Percentiles rank a stretch among this genome's conserved stretches.
Evolutionary conservation across 2,797 vertebrate genomes (phyloP).

Genomic region (Periophthalmus magnuspinnatus): DNA sequence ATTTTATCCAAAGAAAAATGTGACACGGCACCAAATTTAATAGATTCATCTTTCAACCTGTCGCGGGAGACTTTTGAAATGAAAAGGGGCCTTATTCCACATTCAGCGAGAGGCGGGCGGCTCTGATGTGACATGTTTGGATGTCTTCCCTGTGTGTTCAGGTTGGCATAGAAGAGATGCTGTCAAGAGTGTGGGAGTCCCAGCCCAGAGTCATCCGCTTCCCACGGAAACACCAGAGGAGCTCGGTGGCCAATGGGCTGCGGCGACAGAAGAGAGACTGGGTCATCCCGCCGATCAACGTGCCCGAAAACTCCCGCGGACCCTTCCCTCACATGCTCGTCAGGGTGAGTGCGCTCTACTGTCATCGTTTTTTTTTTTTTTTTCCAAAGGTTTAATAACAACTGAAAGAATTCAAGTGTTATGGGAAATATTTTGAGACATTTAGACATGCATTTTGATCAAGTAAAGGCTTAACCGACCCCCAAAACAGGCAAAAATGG

Average conservation of each 20-base stretch:
- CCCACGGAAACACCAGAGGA: slow-evolving; percentile 83
- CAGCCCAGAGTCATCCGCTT: slow-evolving; percentile 83
- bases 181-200: slow-evolving; percentile 71
- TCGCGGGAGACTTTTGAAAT: slow-evolving; percentile 29
- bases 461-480: neutral
- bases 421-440: neutral
- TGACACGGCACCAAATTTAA: slow-evolving; percentile 43
- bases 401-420: neutral
- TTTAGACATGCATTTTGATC: neutral
- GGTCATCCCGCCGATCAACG: slow-evolving; percentile 99
- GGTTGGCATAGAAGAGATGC: slow-evolving; percentile 76
- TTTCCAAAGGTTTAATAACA: slow-evolving; percentile 10
- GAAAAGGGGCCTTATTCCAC: slow-evolving; percentile 27
- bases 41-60: slow-evolving; percentile 35
- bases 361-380: slow-evolving; percentile 14
- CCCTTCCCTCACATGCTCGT: slow-evolving; percentile 98
- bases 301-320: slow-evolving; percentile 94
- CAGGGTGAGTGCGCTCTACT: slow-evolving; percentile 82
- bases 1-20: slow-evolving; percentile 31
- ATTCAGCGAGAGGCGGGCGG: slow-evolving; percentile 2
- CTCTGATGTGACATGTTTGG: slow-evolving; percentile 32
- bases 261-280: slow-evolving; percentile 95
- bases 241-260: slow-evolving; percentile 77
- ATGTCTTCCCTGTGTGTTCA: slow-evolving; percentile 54
- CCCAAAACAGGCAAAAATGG: too few relatives aligned